Evolutionary conservation across 2,888 invertebrate genomes (phyloP).

Genomic region (Parascotia fuliginaria): DNA sequence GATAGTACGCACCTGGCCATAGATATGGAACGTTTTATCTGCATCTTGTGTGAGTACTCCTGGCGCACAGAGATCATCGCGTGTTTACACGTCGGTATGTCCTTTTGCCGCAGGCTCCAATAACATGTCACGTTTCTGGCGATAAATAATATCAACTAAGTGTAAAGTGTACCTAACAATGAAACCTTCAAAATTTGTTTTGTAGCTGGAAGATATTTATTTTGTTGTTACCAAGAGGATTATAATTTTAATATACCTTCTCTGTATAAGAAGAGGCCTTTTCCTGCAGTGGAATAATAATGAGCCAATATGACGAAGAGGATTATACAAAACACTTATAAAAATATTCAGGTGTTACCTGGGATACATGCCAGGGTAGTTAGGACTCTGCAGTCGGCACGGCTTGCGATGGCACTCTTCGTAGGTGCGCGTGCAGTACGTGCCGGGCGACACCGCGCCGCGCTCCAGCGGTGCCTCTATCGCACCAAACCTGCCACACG

Average conservation of each 20-base stretch:
- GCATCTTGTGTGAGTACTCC: slow-evolving; percentile 90
- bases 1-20: slow-evolving; percentile 83
- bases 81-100: slow-evolving; percentile 95
- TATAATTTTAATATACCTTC: no score
- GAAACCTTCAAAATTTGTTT: no score
- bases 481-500: slow-evolving; percentile 87
- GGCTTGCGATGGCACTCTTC: slow-evolving; percentile 94
- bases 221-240: no score
- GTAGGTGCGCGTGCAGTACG: slow-evolving; percentile 93
- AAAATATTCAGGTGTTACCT: no score
- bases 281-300: no score
- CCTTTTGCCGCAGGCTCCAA: slow-evolving; percentile 94
- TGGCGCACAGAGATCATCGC: slow-evolving; percentile 95
- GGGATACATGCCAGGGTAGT: slow-evolving; percentile 95
- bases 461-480: slow-evolving; percentile 92
- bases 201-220: no score
- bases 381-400: slow-evolving; percentile 95
- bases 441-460: slow-evolving; percentile 93
- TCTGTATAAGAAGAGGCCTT: no score
- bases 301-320: no score
- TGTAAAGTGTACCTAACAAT: no score
- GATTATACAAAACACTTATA: no score
- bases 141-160: not conserved
- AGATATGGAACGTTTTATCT: slow-evolving; percentile 88
- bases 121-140: slow-evolving; percentile 95